Evolutionary conservation across 2,888 invertebrate species (phyloP), one percentile per base, ranked within the genome.

Genomic region (Aspidapion aeneum): DNA sequence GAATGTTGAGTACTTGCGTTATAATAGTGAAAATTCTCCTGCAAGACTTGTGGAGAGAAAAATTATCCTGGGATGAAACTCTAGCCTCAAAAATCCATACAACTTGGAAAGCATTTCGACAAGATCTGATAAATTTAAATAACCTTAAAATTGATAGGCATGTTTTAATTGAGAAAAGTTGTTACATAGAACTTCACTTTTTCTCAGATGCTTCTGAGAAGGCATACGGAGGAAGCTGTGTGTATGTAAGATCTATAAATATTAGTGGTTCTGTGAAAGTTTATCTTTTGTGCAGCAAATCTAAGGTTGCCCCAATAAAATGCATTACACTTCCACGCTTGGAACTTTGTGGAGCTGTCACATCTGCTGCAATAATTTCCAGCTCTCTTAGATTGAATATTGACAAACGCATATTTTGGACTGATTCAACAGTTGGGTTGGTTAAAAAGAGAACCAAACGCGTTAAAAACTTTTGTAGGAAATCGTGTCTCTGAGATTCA

Each of bases 331-430:
- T 68, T n/a, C 68, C 66, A 3, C 61, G 68, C 5, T 56, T 68
- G 18, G 68, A 68, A 57, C 52, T 67, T 18, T 68, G 63, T 55
- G 62, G 65, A n/a, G 68, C 67, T 21, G 35, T 68, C 5, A 18
- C 65, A 12, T 17, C 58, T 18, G 63, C 60, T 7, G 61, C 56
- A 55, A 21, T 64, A 17, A 62, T 62, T 21, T 49, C 55, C 3
- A 64, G 49, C 18, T 5, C 57, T 20, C 18, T 63, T 1, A 55
- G 58, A 20, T 18, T 65, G 18, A 22, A 49, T 50, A 20, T 61
- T 12, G 55, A 55, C 18, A 59, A 58, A 51, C 20, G 50, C 19
- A 22, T 59, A 19, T 65, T 69, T 12, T 69, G 69, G 68, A 59
- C 66, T 12, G 70, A 71, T 59, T 66, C 63, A 18, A 52, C 57